Evolutionary conservation across 2,888 invertebrate species (phyloP), one percentile per base, ranked within the genome.

Genomic region (Xanthia togata): DNA sequence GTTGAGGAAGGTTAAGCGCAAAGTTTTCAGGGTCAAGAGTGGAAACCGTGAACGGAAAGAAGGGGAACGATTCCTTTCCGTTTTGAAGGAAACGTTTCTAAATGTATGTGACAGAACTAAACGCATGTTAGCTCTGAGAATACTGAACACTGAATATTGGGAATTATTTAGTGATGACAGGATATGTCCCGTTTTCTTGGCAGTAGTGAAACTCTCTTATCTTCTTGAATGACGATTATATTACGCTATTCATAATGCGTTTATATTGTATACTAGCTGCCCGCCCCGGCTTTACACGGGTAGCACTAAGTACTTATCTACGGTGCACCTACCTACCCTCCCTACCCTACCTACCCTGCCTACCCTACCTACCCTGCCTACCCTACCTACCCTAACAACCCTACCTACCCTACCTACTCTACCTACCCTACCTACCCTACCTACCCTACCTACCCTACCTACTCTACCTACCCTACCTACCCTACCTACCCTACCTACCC

Each of bases 1-100:
- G 60, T 85, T 85, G 79, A 79, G 85, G 79, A 85, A 85, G 85
- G 85, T 85, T 82, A 76, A 76, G 85, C 72, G 65, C 70, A 79
- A 82, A 80, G 73, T 85, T 77, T 82, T 82, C 76, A 79, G 76
- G 85, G 85, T 85, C 82, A 85, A 82, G 78, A 85, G 50, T 73
- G 55, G 71, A 76, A 70, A 70, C 79, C 78, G 85, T 82, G 82
- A 77, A 85, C 73, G 76, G 73, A 79, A 78, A 82, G 57, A 64
- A 64, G 63, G 64, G 73, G 74, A 79, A 70, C 31, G 76, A 68
- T 72, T 78, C 47, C 68, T 74, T 70, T 72, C 62, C 65, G 68
- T 70, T 76, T 76, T 76, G 69, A 74, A 72, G 73, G 69, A 79
- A 79, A 74, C 57, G 69, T 79, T 76, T 79, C 67, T 65, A 72